Base-by-base conservation (phyloP, 2,797 vertebrate genomes). In the Zalophus californianus region DNA sequence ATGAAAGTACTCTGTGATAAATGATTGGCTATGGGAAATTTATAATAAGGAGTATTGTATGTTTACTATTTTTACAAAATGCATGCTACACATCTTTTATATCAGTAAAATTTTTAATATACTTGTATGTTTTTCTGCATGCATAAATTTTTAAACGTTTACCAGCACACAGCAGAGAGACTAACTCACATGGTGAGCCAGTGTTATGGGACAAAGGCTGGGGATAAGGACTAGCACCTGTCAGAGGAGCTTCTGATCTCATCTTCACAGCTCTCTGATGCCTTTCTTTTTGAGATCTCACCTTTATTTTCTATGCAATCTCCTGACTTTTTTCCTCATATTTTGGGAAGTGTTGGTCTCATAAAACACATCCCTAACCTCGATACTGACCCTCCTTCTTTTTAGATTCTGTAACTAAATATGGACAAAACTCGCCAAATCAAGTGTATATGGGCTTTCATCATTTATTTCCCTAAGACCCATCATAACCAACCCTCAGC, bases 61-160 rank as follows among this genome's bases (percentile, higher is more conserved):
- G 21, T 38, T 68, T 68, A 75, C 29, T 85, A 25, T 38, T 94
- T 50, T 73, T 92, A 62, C 3, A 73, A 87, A 90, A 80, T 50
- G 50, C 32, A 41, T n/a, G 41, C 7, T 29, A 13, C 6, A 16
- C 10, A 68, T 84, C 20, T 90, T 77, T 83, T 38, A 16, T 52
- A 15, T 56, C 13, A 52, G 78, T 77, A 50, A 66, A 48, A 68
- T 88, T 73, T 75, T 66, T n/a, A 60, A 23, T 41, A 35, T n/a
- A 52, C 15, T n/a, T 56, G 23, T 60, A 25, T 38, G 29, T 25
- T 20, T 84, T 52, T 50, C 60, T 66, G 4, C 2, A 0, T 27
- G 5, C 27, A 38, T 68, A 62, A 48, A 60, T 29, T 66, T 41
- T 7, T 2, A 20, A 60, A 48, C 58, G 56, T 35, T 50, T 38